Evolutionary conservation across 2,888 invertebrate species (phyloP), one percentile per base, ranked within the genome.

Genomic region (Scaptomyza caliginosa): DNA sequence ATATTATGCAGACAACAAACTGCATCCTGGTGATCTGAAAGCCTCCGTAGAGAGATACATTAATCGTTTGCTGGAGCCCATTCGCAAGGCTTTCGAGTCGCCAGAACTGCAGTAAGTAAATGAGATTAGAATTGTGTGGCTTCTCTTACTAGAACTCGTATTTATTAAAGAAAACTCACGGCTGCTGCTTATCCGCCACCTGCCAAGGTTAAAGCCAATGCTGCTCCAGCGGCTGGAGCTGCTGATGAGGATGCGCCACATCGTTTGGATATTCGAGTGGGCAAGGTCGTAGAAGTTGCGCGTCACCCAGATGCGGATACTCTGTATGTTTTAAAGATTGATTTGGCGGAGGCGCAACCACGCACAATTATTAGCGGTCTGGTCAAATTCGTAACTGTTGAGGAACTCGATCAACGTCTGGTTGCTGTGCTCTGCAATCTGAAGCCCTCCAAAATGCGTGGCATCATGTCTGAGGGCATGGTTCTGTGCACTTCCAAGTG

Each of bases 1-100:
- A 81, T 95, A 96, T 68, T 99, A 97, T 92, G 95, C 95, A 0
- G 94, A 94, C 64, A 93, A 96, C 89, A 94, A 95, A 78, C 92
- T 99, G 54, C 98, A 99, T 92, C 99, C 99, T 19, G 98, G 95
- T 13, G 99, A 99, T 92, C 93, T 99, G 75, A 99, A 99, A 92
- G 93, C 92, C 30, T 94, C 96, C 16, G 96, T 97, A 6, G 97
- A 97, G 91, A 91, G 92, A 65, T 95, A 95, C 85, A 95, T 99
- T 17, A 99, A 99, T 91, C 93, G 93, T 88, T 92, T 99, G 34
- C 92, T 99, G 75, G 96, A 95, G 60, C 98, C 99, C 13, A 96
- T 99, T 79, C 94, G 98, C 77, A 94, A 96, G 90, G 93, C 94
- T 79, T 98, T 99, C 88, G 94, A 96, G 84, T 93, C 94, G 40